These are phyloP conservation scores for Dendrolimus punctatus DNA, from an alignment of 1,140 invertebrate species.

Conservation along the genomic window DNA sequence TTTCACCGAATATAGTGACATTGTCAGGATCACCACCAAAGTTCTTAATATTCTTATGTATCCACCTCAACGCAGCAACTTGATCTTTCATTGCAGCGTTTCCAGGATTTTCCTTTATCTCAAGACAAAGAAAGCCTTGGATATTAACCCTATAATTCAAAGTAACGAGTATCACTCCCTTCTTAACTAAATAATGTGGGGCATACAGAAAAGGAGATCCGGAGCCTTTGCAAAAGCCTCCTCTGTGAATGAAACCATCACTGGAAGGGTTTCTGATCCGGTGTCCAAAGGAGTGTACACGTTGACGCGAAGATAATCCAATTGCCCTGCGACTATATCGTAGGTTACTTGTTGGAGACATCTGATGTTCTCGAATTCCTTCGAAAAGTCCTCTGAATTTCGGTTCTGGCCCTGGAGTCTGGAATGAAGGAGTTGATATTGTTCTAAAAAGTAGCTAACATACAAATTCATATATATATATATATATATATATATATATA, in stretches of 20 bases:
- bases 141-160: conserved; percentile 79
- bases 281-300: conserved; percentile 55
- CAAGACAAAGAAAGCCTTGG: conserved; percentile 77
- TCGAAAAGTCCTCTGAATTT: conserved; percentile 73
- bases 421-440: conserved; percentile 23
- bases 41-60: conserved; percentile 69
- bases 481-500: too few relatives aligned
- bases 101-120: conserved; percentile 72
- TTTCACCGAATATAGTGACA: conserved; percentile 65
- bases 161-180: conserved; percentile 77
- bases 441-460: background rate
- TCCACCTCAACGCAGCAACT: conserved; percentile 73
- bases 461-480: too few relatives aligned
- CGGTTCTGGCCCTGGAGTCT: conserved; percentile 68
- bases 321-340: conserved; percentile 36
- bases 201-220: conserved; percentile 70
- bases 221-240: conserved; percentile 74
- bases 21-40: conserved; percentile 67
- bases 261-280: conserved; percentile 43
- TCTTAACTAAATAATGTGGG: conserved; percentile 76
- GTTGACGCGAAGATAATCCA: conserved; percentile 69
- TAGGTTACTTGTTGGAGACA: conserved; percentile 67
- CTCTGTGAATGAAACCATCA: conserved; percentile 80
- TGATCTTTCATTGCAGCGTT: conserved; percentile 76
- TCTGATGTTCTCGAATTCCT: conserved; percentile 67